Base-by-base conservation (phyloP, 92 coral and sea anemone species). In the Blastomussa wellsi region DNA sequence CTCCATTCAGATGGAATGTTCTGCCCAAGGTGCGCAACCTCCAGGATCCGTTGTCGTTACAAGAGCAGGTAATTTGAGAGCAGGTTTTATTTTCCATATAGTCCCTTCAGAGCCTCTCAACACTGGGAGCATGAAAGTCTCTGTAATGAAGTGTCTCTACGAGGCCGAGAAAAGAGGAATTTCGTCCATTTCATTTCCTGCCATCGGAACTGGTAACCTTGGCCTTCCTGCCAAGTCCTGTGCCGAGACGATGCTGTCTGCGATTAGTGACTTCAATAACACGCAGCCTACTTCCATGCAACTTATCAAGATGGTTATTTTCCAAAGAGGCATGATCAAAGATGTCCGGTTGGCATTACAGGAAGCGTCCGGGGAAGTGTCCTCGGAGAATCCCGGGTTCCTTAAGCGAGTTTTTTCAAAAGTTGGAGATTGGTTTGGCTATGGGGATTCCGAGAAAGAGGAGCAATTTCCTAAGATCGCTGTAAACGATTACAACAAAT, bases 161-260 rank as follows among this genome's bases (percentile, higher is more conserved):
- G 85, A 88, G 33, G 92, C 88, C 4, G 81, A 84, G 26, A 67
- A 71, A 48, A 67, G 28, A 17, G 62, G 79, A 11, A 33, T 85
- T 11, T 59, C 73, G 13, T 88, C 88, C 3, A 88, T 91, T 71
- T 85, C 97, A 10, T 85, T 93, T 39, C 94, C 97, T 14, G 93
- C 93, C 26, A 93, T 93, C 47, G 97, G 97, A 76, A 91, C 97
- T 2, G 97, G 97, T 7, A 77, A 76, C 42, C 77, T 93, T 15
- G 85, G 90, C 0, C n/a, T 90, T 14, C 17, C 71, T 22, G 84
- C 96, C 11, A 90, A 91, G 62, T 76, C 82, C 20, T 80, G 91
- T 5, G 96, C 98, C 1, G 80, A 83, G 31, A 79, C 92, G 22
- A 80, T 95, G 70, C 41, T 95, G 68, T 55, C 92, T 29, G 94